Base-by-base conservation (phyloP, 2,797 vertebrate species). In the Parauchenoglanis punctatus region DNA sequence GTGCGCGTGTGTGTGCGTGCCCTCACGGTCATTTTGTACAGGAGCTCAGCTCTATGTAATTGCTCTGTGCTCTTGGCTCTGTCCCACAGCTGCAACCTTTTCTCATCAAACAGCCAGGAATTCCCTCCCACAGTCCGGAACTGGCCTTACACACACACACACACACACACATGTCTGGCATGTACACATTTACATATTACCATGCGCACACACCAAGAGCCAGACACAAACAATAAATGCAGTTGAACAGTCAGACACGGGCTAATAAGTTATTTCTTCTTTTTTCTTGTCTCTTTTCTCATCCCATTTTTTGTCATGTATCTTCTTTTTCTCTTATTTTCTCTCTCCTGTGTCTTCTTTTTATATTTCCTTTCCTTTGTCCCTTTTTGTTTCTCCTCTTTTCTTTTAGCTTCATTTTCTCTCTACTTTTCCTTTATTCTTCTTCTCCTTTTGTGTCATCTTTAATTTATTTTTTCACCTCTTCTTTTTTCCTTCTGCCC, bases 91-190 rank as follows among this genome's bases (percentile, higher is more conserved):
- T 95, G 94, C 95, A 95, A 94, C 94, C 94, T 90, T 93, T 95
- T 95, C 95, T 96, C 94, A 94, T 94, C 92, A 94, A 95, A 95
- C 94, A 94, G 93, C 93, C 93, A 96, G 95, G 95, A 97, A 97
- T 97, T 95, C 94, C 81, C 86, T 75, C 86, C 70, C 40, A 58
- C 81, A 68, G 81, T 72, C 77, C 85, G 54, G 65, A 70, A 56
- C 67, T 65, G 31, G 40, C 49, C 76, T 58, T 15, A n/a, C 78
- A 80, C 52, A 78, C 13, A 52, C 73, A 15, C 49, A 54, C 76
- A 81, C 31, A 20, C 56, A 61, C 13, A 56, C 77, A 40, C 56
- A 31, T 11, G 15, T 11, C 23, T 65, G 40, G 35, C 80, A 46
- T 18, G 17, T 10, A 65, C 80, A 46, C 80, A 82, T 65, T 46